Conservation (phyloP, 2,797 vertebrate species). For the Pseudotriccus pelzelni region DNA sequence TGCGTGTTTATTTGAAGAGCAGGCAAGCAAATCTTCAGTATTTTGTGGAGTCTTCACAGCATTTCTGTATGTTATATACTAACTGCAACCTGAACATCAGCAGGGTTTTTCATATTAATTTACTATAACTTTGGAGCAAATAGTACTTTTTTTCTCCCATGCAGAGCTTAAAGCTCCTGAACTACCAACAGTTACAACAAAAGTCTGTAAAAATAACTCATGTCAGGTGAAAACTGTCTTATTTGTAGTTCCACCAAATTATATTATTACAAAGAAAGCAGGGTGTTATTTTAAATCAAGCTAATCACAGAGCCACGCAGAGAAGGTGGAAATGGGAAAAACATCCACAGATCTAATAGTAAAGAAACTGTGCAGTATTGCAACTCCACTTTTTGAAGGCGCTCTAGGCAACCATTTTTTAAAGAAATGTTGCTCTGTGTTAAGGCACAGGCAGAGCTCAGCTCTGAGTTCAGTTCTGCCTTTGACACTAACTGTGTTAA, state of each 20-base stretch:
- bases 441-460: background rate
- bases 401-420: background rate
- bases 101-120: background rate
- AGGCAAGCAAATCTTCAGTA: background rate
- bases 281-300: slow-evolving; percentile 10
- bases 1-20: background rate
- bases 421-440: fast-evolving
- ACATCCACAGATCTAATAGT: background rate
- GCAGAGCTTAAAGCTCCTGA: background rate
- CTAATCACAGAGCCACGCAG: background rate
- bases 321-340: background rate
- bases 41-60: background rate
- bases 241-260: background rate
- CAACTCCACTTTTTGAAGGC: background rate
- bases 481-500: background rate
- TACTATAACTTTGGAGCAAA: background rate
- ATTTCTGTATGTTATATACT: background rate
- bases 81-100: background rate
- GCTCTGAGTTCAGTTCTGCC: background rate
- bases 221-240: background rate
- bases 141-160: background rate
- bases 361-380: background rate
- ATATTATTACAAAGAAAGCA: background rate
- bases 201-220: background rate
- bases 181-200: background rate